Evolutionary conservation across 2,888 invertebrate species (phyloP).

Genomic region (Clivina fossor): DNA sequence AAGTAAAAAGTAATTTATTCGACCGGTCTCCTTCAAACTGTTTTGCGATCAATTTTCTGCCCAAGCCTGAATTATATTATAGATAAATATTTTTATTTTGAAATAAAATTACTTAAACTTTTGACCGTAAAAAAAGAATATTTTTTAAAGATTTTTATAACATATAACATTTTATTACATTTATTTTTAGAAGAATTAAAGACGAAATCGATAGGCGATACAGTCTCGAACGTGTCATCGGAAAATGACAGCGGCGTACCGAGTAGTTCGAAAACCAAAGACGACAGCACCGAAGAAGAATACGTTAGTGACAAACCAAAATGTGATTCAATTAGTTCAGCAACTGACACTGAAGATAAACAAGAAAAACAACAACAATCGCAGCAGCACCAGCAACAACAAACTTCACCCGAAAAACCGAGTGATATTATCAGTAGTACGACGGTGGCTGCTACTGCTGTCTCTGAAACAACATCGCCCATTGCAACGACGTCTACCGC

Average conservation of each 20-base stretch:
- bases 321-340: conserved; percentile 14
- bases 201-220: not conserved
- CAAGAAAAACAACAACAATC: not conserved
- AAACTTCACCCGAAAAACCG: conserved; percentile 4
- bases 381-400: not conserved
- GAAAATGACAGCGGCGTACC: conserved; percentile 20
- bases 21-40: too few relatives aligned
- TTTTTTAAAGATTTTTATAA: too few relatives aligned
- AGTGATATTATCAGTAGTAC: not conserved
- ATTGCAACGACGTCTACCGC: conserved; percentile 12
- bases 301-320: conserved; percentile 16
- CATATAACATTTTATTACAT: not conserved
- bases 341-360: conserved; percentile 10
- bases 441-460: not conserved
- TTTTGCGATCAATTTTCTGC: too few relatives aligned
- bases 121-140: too few relatives aligned
- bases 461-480: conserved; percentile 3
- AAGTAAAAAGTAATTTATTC: too few relatives aligned
- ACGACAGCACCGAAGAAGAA: conserved; percentile 18
- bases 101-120: too few relatives aligned
- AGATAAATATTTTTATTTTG: too few relatives aligned
- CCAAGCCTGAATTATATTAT: too few relatives aligned
- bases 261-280: conserved; percentile 32
- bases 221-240: conserved; percentile 17
- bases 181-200: conserved; percentile 17